These are phyloP conservation scores for Sinosuthora webbiana DNA, from an alignment of 2,113 vertebrate species.

Conservation along the genomic window DNA sequence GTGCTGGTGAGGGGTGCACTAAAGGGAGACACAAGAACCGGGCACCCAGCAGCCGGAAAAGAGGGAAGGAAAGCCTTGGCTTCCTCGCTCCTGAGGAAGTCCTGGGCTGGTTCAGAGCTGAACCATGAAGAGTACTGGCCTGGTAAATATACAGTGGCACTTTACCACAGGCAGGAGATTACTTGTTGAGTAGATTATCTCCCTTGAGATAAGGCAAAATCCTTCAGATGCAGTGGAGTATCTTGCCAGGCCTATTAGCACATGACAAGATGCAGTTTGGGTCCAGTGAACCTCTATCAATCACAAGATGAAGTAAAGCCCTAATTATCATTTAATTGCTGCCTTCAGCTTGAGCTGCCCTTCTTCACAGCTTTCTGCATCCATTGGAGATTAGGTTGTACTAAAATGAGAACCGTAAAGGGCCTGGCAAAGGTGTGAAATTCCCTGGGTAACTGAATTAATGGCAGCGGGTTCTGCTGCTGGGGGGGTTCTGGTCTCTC, in stretches of 20 bases:
- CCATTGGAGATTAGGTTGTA: constrained; percentile 65
- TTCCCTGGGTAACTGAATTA: constrained; percentile 63
- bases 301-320: constrained; percentile 84
- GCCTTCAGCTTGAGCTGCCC: constrained; percentile 67
- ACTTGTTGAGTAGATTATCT: constrained; percentile 83
- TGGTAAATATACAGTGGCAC: constrained; percentile 17
- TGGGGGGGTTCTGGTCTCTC: constrained; percentile 49
- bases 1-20: neutral
- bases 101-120: constrained; percentile 22
- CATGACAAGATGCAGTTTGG: constrained; percentile 73
- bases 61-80: neutral
- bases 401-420: constrained; percentile 52
- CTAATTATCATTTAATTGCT: constrained; percentile 86
- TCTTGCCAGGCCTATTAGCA: constrained; percentile 80
- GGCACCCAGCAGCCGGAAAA: neutral
- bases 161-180: constrained; percentile 63
- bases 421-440: constrained; percentile 65
- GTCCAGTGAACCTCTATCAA: constrained; percentile 80
- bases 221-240: constrained; percentile 73
- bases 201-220: constrained; percentile 76
- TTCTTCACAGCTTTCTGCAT: constrained; percentile 59
- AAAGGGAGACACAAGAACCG: neutral
- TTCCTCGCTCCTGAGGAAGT: neutral
- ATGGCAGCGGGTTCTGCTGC: constrained; percentile 46
- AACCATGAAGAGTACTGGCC: neutral